Percentiles rank a stretch among this genome's conserved stretches.
phyloP scores from a whole-genome alignment of 2,888 invertebrate genomes.

The Tipula lateralis region DNA sequence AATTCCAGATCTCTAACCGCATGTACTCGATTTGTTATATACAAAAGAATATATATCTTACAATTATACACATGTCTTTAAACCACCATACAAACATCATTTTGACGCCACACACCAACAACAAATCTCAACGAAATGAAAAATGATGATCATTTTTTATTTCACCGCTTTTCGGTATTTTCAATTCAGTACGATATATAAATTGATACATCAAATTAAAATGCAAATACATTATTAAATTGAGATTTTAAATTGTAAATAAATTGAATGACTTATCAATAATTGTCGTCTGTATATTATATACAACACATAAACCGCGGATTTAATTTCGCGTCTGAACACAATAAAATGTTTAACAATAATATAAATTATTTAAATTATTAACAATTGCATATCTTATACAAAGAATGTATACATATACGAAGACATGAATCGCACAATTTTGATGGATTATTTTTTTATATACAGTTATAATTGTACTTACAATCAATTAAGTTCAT shows the following conservation, averaged over 20 bases:
- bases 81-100: background rate
- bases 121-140: background rate
- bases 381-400: background rate
- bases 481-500: background rate
- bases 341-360: background rate
- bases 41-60: too few species aligned
- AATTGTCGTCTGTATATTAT: background rate
- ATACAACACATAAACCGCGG: background rate
- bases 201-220: background rate
- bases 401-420: background rate
- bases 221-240: background rate
- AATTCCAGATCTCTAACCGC: too few species aligned
- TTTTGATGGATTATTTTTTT: background rate
- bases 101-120: background rate
- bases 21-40: too few species aligned
- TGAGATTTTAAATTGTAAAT: background rate
- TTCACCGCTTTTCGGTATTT: background rate
- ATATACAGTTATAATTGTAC: background rate
- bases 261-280: background rate
- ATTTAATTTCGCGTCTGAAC: background rate
- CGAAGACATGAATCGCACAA: background rate
- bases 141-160: background rate
- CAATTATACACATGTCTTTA: too few species aligned
- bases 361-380: background rate
- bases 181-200: background rate